A percentile compares a stretch with the other conserved stretches of the same genome.
Evolutionary conservation across 1,140 invertebrate species (phyloP).

Genomic region (Pseudobourletiella spinata): DNA sequence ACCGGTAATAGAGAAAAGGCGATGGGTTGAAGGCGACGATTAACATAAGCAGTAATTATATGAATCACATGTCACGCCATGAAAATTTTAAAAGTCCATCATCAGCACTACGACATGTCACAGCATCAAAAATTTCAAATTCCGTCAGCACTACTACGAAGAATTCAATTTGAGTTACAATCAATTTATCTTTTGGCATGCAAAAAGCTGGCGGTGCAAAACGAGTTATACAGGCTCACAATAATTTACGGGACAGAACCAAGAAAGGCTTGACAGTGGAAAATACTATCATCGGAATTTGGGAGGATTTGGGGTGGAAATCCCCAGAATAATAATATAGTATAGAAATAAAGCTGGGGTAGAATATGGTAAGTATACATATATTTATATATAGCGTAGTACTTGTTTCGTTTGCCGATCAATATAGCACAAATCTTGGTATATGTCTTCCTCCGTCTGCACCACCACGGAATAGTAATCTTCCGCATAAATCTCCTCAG

Average conservation of each 20-base stretch:
- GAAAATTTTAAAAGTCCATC: background rate
- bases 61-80: background rate
- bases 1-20: too few species aligned
- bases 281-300: too few species aligned
- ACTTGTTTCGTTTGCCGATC: constrained; percentile 36
- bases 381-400: constrained; percentile 7
- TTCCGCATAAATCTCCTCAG: constrained; percentile 25
- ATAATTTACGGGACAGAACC: too few species aligned
- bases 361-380: background rate
- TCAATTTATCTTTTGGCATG: too few species aligned
- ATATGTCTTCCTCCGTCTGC: constrained; percentile 62
- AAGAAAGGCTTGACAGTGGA: too few species aligned
- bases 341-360: background rate
- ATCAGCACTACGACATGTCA: too few species aligned
- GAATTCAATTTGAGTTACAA: background rate
- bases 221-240: too few species aligned
- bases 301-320: background rate
- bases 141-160: too few species aligned
- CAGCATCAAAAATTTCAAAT: background rate
- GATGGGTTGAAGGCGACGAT: too few species aligned
- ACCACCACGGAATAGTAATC: constrained; percentile 36
- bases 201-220: background rate
- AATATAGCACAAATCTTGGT: constrained; percentile 67
- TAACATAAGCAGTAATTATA: background rate
- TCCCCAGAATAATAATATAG: background rate